Percentiles rank a stretch among this genome's conserved stretches.
These are phyloP conservation scores for Daubentonia madagascariensis DNA, from an alignment of 2,113 vertebrate species.

Conservation along the genomic window DNA sequence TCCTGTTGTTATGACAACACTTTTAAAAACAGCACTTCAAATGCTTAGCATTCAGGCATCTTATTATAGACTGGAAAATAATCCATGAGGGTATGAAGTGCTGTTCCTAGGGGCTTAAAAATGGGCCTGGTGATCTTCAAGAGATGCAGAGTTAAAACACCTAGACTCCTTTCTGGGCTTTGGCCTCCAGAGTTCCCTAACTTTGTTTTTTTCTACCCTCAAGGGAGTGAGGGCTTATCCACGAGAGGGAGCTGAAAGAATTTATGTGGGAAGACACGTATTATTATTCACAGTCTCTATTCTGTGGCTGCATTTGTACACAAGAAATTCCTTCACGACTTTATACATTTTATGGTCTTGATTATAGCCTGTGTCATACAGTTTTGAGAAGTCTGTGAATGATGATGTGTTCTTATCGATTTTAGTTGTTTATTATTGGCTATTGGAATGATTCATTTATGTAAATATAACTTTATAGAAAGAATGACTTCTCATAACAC, in stretches of 20 bases:
- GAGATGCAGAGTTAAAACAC: neutral
- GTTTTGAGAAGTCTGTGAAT: neutral
- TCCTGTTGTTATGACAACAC: conserved; percentile 77
- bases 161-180: neutral
- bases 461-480: neutral
- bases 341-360: neutral
- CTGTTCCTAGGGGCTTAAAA: neutral
- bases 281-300: neutral
- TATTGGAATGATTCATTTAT: neutral
- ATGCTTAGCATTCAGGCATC: conserved; percentile 6
- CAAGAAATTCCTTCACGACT: neutral
- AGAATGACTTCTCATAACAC: neutral
- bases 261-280: neutral
- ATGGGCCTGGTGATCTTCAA: neutral
- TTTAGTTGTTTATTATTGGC: neutral
- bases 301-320: neutral
- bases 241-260: neutral
- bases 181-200: neutral
- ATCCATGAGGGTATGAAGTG: neutral
- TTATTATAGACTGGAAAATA: conserved; percentile 53
- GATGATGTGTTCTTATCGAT: neutral
- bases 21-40: conserved; percentile 56
- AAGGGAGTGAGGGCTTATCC: neutral
- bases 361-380: neutral
- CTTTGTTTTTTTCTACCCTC: neutral